phyloP scores from a whole-genome alignment of 1,140 invertebrate genomes.

The Cyclina sinensis region DNA sequence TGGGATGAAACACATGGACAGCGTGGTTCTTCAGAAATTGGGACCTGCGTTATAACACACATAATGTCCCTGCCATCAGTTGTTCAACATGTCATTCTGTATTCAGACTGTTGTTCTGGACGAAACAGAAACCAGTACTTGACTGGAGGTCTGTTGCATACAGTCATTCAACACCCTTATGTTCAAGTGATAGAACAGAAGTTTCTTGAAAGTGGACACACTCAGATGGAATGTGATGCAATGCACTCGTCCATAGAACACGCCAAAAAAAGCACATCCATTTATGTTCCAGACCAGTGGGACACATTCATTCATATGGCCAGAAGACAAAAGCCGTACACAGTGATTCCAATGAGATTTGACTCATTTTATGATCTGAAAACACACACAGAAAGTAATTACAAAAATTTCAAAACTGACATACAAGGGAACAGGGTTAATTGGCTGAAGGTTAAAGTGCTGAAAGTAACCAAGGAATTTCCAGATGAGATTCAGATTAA shows the following conservation, averaged over 20 bases:
- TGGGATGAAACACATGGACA: constrained; percentile 43
- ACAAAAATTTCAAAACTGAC: constrained; percentile 23
- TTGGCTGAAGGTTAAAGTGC: constrained; percentile 14
- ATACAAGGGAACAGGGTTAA: background rate
- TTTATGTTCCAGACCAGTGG: constrained; percentile 41
- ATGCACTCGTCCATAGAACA: constrained; percentile 32
- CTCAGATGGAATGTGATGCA: constrained; percentile 53
- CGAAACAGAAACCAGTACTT: constrained; percentile 60
- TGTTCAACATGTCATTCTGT: constrained; percentile 23
- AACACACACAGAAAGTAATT: constrained; percentile 1
- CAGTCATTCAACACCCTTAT: background rate
- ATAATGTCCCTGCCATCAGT: background rate
- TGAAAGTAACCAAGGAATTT: background rate
- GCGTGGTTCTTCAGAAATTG: constrained; percentile 30
- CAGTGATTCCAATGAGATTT: constrained; percentile 21
- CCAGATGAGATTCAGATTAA: constrained; percentile 9
- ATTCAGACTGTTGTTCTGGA: constrained; percentile 52
- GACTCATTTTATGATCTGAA: no score
- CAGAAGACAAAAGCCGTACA: constrained; percentile 20
- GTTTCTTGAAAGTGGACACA: constrained; percentile 32
- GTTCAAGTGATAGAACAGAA: constrained; percentile 38
- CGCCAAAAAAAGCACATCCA: constrained; percentile 28
- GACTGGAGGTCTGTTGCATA: background rate
- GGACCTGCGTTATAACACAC: background rate
- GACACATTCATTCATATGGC: constrained; percentile 49